Base-by-base conservation (phyloP, 2,797 vertebrate genomes). In the Choloepus didactylus region DNA sequence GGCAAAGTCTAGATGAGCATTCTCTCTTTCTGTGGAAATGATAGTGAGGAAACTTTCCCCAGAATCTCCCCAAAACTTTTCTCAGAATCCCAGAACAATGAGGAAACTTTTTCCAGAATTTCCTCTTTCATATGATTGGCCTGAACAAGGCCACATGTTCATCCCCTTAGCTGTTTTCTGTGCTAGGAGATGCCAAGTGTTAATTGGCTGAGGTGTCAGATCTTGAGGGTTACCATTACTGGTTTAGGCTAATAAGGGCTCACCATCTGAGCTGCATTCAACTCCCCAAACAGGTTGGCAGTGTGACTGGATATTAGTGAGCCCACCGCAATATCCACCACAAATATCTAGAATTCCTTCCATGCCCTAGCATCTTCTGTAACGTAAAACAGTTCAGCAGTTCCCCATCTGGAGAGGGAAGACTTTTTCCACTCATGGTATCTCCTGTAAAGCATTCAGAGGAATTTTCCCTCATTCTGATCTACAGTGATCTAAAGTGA, bases 401-500 rank as follows among this genome's bases (percentile, higher is more conserved):
- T 70, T 49, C n/a, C 59, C 27, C 60, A 62, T 92, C 21, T 92
- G 41, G 76, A 83, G 27, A 95, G 9, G 77, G 6, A 14, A 80
- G 31, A 27, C 64, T 15, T 96, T 86, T 84, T 59, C 38, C n/a
- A 56, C 18, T 70, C 2, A 3, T 56, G 51, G 4, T 54, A 66
- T 95, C 93, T 94, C 44, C 59, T 88, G 67, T 19, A 86, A 49
- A 85, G 3, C 9, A 16, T 66, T 95, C 72, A 29, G 25, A 84
- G 67, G 18, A 23, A 82, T 15, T 93, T 76, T 83, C 44, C n/a
- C 19, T 95, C 81, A 94, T 86, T 94, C 49, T 23, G 14, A 75
- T 46, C 35, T 75, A 94, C 67, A 73, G 88, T 93, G 87, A 93
- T 79, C 59, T 81, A 97, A 91, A 93, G 8, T 84, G 46, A 95